A percentile compares a stretch with the other conserved stretches of the same genome.
Evolutionary conservation across 2,797 vertebrate species (phyloP).

Genomic region (Typhlichthys subterraneus): DNA sequence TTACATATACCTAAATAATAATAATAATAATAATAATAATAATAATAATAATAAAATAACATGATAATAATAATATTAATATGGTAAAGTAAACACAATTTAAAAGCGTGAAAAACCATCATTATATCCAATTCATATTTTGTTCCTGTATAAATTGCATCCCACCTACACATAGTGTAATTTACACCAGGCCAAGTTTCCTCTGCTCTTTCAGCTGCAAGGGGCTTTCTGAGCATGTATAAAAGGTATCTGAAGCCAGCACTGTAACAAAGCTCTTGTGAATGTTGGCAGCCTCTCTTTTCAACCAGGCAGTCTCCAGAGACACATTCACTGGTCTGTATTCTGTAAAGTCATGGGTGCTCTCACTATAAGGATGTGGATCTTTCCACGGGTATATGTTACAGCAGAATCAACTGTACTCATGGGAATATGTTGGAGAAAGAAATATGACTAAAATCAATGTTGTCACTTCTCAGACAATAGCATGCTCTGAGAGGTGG

Average conservation of each 20-base stretch:
- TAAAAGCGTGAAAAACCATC: not conserved
- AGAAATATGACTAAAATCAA: slow-evolving; percentile 39
- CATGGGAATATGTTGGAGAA: slow-evolving; percentile 40
- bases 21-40: too few species aligned
- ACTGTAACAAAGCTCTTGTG: slow-evolving; percentile 73
- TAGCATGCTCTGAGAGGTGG: slow-evolving; percentile 16
- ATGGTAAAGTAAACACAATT: not conserved
- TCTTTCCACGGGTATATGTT: slow-evolving; percentile 82
- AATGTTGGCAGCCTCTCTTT: slow-evolving; percentile 72
- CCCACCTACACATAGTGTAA: slow-evolving; percentile 48
- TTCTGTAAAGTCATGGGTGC: slow-evolving; percentile 72
- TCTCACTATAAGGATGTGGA: slow-evolving; percentile 63
- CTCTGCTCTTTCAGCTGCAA: slow-evolving; percentile 39
- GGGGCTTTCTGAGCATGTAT: slow-evolving; percentile 47
- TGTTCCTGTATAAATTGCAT: slow-evolving; percentile 14
- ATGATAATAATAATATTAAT: too few species aligned
- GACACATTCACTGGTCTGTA: slow-evolving; percentile 73
- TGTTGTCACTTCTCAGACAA: slow-evolving; percentile 8
- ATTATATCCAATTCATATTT: not conserved
- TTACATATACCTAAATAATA: too few species aligned
- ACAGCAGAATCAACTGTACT: slow-evolving; percentile 52
- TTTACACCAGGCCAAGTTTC: slow-evolving; percentile 60
- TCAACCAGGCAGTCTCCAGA: slow-evolving; percentile 66
- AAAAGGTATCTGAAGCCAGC: slow-evolving; percentile 67
- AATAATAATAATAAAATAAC: too few species aligned